phyloP scores from a whole-genome alignment of 1,140 invertebrate genomes.

The Antheraea mylitta region DNA sequence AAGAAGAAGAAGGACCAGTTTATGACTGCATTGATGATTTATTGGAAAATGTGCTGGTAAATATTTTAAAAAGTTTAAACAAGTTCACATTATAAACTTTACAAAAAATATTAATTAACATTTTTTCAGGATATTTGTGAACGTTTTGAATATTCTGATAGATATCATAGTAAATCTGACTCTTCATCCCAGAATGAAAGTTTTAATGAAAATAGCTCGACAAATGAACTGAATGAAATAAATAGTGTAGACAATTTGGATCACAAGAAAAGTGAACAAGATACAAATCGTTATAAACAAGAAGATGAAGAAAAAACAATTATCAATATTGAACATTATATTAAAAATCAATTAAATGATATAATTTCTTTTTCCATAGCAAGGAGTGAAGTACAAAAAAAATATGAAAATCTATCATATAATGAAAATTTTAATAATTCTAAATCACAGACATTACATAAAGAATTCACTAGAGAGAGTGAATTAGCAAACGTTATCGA shows the following conservation, averaged over 20 bases:
- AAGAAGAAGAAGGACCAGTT: constrained; percentile 56
- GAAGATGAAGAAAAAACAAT: background rate
- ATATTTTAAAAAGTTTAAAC: background rate
- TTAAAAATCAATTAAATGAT: background rate
- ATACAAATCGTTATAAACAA: background rate
- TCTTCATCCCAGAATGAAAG: background rate
- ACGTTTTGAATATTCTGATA: background rate
- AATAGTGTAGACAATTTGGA: background rate
- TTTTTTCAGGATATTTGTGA: background rate
- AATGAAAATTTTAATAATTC: background rate
- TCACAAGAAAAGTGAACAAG: background rate
- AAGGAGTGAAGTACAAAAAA: background rate
- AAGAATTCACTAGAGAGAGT: background rate
- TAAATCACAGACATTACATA: background rate
- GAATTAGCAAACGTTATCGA: background rate
- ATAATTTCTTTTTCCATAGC: background rate
- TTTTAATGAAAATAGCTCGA: background rate
- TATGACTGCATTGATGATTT: constrained; percentile 60
- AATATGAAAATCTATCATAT: background rate
- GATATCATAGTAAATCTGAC: background rate
- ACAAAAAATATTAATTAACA: background rate
- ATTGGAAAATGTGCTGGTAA: constrained; percentile 52
- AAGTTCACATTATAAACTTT: background rate
- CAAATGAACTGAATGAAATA: background rate
- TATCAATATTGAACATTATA: background rate